phyloP scores from a whole-genome alignment of 2,888 invertebrate genomes.

The Lasioglossum figueresi region DNA sequence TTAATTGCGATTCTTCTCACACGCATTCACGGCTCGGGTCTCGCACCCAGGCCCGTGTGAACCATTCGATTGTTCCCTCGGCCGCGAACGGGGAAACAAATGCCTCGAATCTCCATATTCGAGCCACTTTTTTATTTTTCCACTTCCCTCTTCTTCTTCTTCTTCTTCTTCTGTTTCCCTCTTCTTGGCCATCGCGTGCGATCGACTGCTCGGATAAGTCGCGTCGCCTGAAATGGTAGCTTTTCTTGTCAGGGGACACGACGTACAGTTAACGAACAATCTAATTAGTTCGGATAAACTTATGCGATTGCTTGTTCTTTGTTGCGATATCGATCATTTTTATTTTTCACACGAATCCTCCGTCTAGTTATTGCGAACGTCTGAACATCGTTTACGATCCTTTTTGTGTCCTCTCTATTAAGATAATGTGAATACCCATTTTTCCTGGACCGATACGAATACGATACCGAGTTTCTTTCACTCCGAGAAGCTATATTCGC shows the following conservation, averaged over 20 bases:
- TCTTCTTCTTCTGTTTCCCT: not conserved
- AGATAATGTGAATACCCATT: not conserved
- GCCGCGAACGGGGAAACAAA: conserved; percentile 10
- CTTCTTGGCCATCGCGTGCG: not conserved
- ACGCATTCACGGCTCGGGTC: conserved; percentile 41
- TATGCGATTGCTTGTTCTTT: too few relatives aligned
- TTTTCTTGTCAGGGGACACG: not conserved
- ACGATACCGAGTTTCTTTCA: not conserved
- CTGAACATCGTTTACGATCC: not conserved
- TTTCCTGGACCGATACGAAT: not conserved
- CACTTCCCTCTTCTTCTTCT: not conserved
- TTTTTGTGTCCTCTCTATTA: not conserved
- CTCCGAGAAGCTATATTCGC: not conserved
- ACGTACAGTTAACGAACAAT: not conserved
- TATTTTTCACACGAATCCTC: too few relatives aligned
- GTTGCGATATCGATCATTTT: too few relatives aligned
- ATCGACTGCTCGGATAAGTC: not conserved
- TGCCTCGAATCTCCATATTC: conserved; percentile 16
- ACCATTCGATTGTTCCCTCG: conserved; percentile 50
- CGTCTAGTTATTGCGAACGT: not conserved
- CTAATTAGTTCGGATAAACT: not conserved
- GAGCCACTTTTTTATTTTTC: not conserved
- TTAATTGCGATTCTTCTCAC: conserved; percentile 71
- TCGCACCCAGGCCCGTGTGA: conserved; percentile 30
- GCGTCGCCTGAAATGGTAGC: not conserved